These are phyloP conservation scores for Pararge aegeria DNA, from an alignment of 1,140 invertebrate species.

Conservation along the genomic window DNA sequence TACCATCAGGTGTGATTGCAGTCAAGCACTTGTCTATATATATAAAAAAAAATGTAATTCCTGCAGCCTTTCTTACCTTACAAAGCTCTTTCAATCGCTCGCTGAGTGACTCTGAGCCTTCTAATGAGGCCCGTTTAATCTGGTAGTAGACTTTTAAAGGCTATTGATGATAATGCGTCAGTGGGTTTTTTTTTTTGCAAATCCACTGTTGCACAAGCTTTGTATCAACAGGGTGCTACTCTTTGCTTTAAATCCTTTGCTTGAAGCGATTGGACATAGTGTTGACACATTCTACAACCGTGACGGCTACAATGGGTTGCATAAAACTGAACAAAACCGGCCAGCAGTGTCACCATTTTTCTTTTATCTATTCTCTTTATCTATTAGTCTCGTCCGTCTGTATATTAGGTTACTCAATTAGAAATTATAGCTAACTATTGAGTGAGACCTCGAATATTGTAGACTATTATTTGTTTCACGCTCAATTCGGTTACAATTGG, in stretches of 20 bases:
- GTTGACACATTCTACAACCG: slow-evolving; percentile 13
- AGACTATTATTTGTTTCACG: not conserved
- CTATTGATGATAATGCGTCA: too few relatives aligned
- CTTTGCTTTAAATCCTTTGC: not conserved
- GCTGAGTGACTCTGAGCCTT: too few relatives aligned
- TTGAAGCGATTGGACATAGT: slow-evolving; percentile 24
- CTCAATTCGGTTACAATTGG: not conserved
- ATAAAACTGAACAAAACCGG: not conserved
- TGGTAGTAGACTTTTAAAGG: too few relatives aligned
- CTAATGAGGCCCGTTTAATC: too few relatives aligned
- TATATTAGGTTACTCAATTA: slow-evolving; percentile 18
- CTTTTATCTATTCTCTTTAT: slow-evolving; percentile 8
- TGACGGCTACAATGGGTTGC: slow-evolving; percentile 26
- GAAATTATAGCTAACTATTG: slow-evolving; percentile 4
- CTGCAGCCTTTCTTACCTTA: too few relatives aligned
- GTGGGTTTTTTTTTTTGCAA: too few relatives aligned
- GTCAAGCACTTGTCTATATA: too few relatives aligned
- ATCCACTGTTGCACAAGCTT: not conserved
- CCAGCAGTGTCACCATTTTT: slow-evolving; percentile 14
- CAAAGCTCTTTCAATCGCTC: too few relatives aligned
- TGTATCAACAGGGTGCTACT: slow-evolving; percentile 9
- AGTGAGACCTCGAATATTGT: not conserved
- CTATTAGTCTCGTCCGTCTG: not conserved
- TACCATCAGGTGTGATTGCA: too few relatives aligned
- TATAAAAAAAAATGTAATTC: too few relatives aligned